These are phyloP conservation scores for Criorhina ranunculi DNA, from an alignment of 2,888 invertebrate species.

Conservation along the genomic window DNA sequence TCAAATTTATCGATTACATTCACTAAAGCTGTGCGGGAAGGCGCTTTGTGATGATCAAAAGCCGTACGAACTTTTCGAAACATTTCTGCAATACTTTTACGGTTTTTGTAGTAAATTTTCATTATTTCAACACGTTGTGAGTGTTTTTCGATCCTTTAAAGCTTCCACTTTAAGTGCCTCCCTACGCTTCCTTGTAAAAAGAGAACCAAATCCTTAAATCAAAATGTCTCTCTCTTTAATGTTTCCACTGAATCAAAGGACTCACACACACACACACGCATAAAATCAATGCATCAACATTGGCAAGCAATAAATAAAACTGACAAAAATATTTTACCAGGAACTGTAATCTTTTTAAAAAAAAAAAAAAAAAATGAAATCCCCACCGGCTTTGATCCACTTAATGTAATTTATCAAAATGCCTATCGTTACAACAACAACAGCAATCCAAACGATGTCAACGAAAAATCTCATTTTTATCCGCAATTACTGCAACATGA, in stretches of 20 bases:
- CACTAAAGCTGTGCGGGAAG: too few species aligned
- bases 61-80: too few species aligned
- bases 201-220: neutral
- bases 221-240: slow-evolving; percentile 6
- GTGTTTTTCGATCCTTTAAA: too few species aligned
- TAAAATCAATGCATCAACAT: slow-evolving; percentile 38
- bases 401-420: slow-evolving; percentile 67
- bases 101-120: too few species aligned
- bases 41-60: too few species aligned
- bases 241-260: slow-evolving; percentile 39
- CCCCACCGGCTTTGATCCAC: slow-evolving; percentile 53
- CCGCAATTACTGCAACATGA: slow-evolving; percentile 69
- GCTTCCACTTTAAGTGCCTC: too few species aligned
- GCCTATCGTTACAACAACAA: slow-evolving; percentile 40
- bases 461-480: slow-evolving; percentile 57
- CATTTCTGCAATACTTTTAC: too few species aligned
- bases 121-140: too few species aligned
- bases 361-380: slow-evolving; percentile 13
- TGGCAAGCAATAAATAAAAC: slow-evolving; percentile 59
- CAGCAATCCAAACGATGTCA: slow-evolving; percentile 18
- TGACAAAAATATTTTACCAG: slow-evolving; percentile 59
- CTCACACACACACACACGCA: neutral
- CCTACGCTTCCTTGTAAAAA: too few species aligned
- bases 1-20: too few species aligned
- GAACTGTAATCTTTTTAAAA: slow-evolving; percentile 40